Base-by-base conservation (phyloP, 1,140 invertebrate species). In the Temnothorax longispinosus region DNA sequence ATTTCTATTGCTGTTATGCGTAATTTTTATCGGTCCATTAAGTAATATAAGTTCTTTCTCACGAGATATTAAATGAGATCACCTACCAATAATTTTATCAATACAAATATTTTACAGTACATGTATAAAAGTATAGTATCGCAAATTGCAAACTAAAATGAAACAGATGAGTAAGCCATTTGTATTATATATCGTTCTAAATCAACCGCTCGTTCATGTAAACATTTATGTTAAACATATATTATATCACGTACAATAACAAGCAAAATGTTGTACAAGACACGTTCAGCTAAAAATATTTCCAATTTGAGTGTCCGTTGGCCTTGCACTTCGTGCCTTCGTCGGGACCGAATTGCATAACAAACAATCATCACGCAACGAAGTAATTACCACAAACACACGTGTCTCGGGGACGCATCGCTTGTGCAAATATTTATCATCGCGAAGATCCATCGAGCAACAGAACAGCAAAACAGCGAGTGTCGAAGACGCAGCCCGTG, bases 321-420 rank as follows among this genome's bases (percentile, higher is more conserved):
- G 69, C 80, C 80, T 84, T 60, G 80, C 69, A 84, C 80, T 84
- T 84, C 54, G 80, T 75, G 69, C 80, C 69, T 60, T 60, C 69
- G 69, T 21, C 69, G 27, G 54, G 44, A 58, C 65, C 38, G 54
- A 74, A 84, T 84, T 84, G 69, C 80, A 84, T 84, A 84, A 84
- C 80, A 84, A 84, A 84, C 54, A 84, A 75, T 84, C 80, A 32
- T 75, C 80, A 35, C 80, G 69, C 80, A 75, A 84, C 69, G 74
- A 84, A 84, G 54, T 84, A 84, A 84, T 84, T 84, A 60, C 80
- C 56, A 84, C 69, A 84, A 84, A 84, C 80, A 84, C 56, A 84
- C 80, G 69, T 84, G 80, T 84, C 80, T 60, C 27, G 41, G 27
- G 21, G 18, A 82, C 52, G n/a, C 80, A 50, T 84, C 47, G 69